Base-by-base conservation (phyloP, 2,888 invertebrate species). In the Ornithoptera alexandrae region DNA sequence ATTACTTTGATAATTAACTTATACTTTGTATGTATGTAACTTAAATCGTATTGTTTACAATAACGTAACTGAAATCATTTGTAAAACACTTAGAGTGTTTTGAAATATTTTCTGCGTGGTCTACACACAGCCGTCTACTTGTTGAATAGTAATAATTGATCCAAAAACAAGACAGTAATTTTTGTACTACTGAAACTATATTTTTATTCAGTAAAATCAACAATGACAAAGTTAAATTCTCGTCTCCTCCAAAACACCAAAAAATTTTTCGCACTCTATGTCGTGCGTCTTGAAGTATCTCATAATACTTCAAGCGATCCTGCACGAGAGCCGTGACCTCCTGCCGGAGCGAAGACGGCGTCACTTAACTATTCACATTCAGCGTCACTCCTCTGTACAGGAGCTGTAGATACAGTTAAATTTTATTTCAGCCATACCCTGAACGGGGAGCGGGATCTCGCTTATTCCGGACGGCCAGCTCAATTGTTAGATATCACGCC, bases 291-390 rank as follows among this genome's bases (percentile, higher is more conserved):
- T 68, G 62, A 68, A 68, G n/a, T 64, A 62, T 67, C 57, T 68
- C 67, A 62, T 68, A 68, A 68, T 46, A 62, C 46, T 62, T 42
- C 57, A 39, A 15, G 56, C 67, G 36, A 42, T 46, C 62, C 30
- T 50, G 30, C 50, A 30, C 62, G 46, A 12, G n/a, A 20, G 30
- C 62, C 42, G 62, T 46, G 61, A 36, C 61, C n/a, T n/a, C 62
- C 30, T 2, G 62, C 42, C 53, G 62, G 39, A 62, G 46, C n/a
- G 53, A 18, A 46, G 42, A 46, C 62, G 42, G 50, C 60, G 64
- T 65, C 53, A 64, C 56, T 69, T 64, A 68, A 68, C 64, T 68
- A 64, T 63, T 64, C 53, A 60, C 59, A 46, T 68, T 30, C 57
- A 24, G 58, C 50, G 42, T 57, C 61, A 39, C 39, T 36, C 18